Conservation (phyloP, 2,888 invertebrate species). For the Spodoptera littoralis region DNA sequence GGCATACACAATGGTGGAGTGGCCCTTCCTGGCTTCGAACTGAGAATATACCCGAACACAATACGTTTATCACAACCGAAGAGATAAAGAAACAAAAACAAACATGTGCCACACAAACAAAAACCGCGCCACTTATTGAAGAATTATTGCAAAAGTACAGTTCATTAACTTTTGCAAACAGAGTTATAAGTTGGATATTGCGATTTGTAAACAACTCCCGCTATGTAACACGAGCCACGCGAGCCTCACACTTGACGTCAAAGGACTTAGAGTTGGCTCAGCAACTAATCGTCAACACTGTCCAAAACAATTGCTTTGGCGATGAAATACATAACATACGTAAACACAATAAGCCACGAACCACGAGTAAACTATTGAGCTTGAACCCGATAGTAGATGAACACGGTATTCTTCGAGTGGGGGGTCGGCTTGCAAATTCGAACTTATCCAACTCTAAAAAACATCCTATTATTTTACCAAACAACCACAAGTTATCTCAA, state of each 20-base stretch:
- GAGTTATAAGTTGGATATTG: neutral
- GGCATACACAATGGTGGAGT: neutral
- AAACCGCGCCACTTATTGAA: neutral
- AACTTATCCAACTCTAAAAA: neutral
- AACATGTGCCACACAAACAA: neutral
- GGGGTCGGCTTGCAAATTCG: neutral
- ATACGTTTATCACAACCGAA: neutral
- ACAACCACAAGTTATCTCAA: neutral
- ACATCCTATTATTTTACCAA: neutral
- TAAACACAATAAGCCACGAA: neutral
- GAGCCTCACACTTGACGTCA: neutral
- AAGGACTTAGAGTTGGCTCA: neutral
- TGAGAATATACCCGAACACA: neutral
- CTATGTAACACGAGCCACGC: neutral
- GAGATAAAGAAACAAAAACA: neutral
- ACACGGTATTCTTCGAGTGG: neutral
- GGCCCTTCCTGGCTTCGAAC: slow-evolving; percentile 1
- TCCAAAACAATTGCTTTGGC: neutral
- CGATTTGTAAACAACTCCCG: neutral
- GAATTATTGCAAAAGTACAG: neutral
- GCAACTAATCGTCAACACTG: neutral
- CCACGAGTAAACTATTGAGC: neutral
- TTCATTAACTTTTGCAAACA: neutral
- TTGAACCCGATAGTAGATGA: neutral
- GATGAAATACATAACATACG: neutral